These are phyloP conservation scores for Hipposideros armiger DNA, from an alignment of 2,113 vertebrate species.

Conservation along the genomic window DNA sequence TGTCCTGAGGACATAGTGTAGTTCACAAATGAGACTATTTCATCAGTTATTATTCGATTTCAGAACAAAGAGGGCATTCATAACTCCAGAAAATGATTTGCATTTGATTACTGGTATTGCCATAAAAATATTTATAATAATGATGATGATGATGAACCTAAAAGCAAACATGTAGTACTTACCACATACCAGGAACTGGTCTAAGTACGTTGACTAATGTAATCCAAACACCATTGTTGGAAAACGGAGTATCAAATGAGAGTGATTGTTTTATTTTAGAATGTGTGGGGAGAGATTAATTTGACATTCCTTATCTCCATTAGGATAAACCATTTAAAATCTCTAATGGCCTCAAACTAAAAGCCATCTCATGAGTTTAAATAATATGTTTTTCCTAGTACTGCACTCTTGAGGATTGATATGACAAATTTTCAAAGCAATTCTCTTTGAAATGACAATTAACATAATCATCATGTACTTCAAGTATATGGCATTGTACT, in stretches of 20 bases:
- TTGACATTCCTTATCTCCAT: slow-evolving; percentile 66
- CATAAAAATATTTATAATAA: slow-evolving; percentile 41
- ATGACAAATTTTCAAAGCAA: slow-evolving; percentile 66
- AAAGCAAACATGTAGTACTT: background rate
- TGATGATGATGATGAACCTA: background rate
- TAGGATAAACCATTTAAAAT: slow-evolving; percentile 66
- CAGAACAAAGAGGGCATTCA: background rate
- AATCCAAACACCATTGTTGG: slow-evolving; percentile 35
- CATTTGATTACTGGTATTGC: background rate
- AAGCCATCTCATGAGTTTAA: slow-evolving; percentile 73
- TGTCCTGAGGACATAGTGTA: background rate
- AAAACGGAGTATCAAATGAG: slow-evolving; percentile 11
- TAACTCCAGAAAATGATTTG: slow-evolving; percentile 12
- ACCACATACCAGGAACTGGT: slow-evolving; percentile 1
- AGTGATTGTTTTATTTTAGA: slow-evolving; percentile 69
- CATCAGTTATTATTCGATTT: background rate
- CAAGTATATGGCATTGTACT: background rate
- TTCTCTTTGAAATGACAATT: slow-evolving; percentile 72
- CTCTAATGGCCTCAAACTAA: slow-evolving; percentile 68
- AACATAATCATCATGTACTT: slow-evolving; percentile 57
- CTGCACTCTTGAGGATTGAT: slow-evolving; percentile 48
- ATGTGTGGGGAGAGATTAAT: slow-evolving; percentile 48
- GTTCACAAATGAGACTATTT: background rate
- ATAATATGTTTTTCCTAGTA: slow-evolving; percentile 56
- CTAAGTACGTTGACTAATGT: slow-evolving; percentile 27